phyloP scores from a whole-genome alignment of 2,888 invertebrate genomes.

The Buathra laborator region DNA sequence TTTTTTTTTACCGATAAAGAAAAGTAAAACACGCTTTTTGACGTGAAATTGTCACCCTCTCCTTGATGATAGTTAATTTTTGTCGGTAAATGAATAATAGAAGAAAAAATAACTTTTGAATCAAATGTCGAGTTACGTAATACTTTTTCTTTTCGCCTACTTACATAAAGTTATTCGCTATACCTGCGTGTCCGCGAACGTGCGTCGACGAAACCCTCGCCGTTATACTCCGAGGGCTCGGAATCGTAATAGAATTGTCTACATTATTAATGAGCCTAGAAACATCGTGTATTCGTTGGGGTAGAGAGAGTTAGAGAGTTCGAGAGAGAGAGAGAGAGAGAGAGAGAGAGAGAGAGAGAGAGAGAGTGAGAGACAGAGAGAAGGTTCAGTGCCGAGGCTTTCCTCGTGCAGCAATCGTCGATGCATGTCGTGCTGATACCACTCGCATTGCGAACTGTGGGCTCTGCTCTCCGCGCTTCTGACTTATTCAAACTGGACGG shows the following conservation, averaged over 20 bases:
- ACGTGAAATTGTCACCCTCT: not conserved
- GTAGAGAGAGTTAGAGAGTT: slow-evolving; percentile 13
- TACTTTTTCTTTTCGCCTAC: not conserved
- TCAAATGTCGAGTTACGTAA: not conserved
- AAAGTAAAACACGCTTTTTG: too few relatives aligned
- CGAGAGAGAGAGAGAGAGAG: not conserved
- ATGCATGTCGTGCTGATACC: slow-evolving; percentile 44
- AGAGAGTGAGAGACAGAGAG: not conserved
- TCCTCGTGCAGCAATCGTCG: slow-evolving; percentile 41
- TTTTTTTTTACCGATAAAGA: too few relatives aligned
- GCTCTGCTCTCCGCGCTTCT: slow-evolving; percentile 53
- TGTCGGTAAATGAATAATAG: not conserved
- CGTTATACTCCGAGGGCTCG: slow-evolving; percentile 54
- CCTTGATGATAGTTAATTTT: not conserved
- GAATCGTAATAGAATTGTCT: slow-evolving; percentile 79
- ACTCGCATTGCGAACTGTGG: slow-evolving; percentile 29
- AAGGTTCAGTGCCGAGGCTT: slow-evolving; percentile 9
- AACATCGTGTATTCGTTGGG: slow-evolving; percentile 60
- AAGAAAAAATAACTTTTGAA: not conserved
- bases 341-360: not conserved
- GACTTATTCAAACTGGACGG: slow-evolving; percentile 71
- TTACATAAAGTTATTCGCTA: not conserved
- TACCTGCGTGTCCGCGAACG: slow-evolving; percentile 29
- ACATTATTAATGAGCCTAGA: slow-evolving; percentile 78
- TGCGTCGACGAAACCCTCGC: slow-evolving; percentile 48